phyloP scores from a whole-genome alignment of 2,888 invertebrate species.

The Melinopterus prodromus region DNA sequence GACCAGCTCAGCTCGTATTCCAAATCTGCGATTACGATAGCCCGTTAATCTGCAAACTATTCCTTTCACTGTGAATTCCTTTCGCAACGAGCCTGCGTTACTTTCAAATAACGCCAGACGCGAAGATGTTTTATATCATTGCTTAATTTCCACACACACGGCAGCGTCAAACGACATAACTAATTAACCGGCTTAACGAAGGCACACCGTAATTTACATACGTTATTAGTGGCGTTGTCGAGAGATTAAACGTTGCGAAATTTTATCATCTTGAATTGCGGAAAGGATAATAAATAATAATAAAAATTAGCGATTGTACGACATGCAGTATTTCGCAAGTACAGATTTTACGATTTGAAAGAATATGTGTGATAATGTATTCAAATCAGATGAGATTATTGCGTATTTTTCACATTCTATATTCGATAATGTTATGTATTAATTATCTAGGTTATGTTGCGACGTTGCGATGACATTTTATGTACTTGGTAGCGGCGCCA shows the following conservation, averaged over 20 bases:
- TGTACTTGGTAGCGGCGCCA: too few species aligned
- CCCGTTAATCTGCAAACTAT: background rate
- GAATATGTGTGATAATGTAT: background rate
- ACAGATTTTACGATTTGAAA: background rate
- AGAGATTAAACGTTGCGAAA: background rate
- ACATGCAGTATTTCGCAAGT: background rate
- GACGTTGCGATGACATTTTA: too few species aligned
- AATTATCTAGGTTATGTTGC: background rate
- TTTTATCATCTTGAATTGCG: background rate
- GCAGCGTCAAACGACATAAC: background rate
- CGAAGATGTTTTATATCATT: background rate
- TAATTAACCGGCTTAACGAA: background rate
- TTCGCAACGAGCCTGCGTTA: conserved; percentile 23
- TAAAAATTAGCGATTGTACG: background rate
- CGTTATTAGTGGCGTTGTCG: background rate
- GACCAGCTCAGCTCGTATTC: background rate
- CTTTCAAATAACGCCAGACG: background rate
- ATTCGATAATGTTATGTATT: background rate
- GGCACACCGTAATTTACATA: background rate
- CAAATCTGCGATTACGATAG: background rate
- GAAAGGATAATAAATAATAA: background rate
- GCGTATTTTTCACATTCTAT: background rate
- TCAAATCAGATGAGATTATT: background rate
- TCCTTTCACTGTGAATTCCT: conserved; percentile 29
- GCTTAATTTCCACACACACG: background rate